A percentile compares a stretch with the other conserved stretches of the same genome.
These are phyloP conservation scores for Condylura cristata DNA, from an alignment of 2,113 vertebrate species.

Conservation along the genomic window DNA sequence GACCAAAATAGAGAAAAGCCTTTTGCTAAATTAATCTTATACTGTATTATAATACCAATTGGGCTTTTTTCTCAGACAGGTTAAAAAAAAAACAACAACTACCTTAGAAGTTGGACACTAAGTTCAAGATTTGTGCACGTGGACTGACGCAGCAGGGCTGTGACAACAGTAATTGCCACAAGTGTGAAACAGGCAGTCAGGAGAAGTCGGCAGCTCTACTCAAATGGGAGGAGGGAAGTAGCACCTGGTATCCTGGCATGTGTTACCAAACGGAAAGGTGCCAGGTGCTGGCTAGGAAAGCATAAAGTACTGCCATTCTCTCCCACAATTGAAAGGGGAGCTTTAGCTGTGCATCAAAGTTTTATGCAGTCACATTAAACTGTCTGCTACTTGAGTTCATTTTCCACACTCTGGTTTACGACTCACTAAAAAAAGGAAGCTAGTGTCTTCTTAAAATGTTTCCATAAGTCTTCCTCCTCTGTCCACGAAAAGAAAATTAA, in stretches of 20 bases:
- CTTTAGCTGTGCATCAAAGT: background rate
- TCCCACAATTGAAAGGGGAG: background rate
- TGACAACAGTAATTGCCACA: background rate
- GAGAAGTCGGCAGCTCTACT: background rate
- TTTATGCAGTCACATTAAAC: constrained; percentile 48
- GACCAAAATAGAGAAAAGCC: constrained; percentile 14
- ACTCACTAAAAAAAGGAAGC: constrained; percentile 49
- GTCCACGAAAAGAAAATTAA: background rate
- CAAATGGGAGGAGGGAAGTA: background rate
- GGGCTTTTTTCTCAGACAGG: background rate
- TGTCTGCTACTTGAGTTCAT: constrained; percentile 49
- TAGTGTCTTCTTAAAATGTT: constrained; percentile 54
- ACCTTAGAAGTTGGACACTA: background rate
- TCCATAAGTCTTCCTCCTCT: background rate
- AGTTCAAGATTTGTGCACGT: background rate
- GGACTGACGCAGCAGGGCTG: background rate
- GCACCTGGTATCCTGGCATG: background rate
- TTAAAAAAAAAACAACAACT: background rate
- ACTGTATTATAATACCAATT: background rate
- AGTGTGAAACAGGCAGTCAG: constrained; percentile 12
- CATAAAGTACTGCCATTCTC: background rate
- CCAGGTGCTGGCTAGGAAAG: background rate
- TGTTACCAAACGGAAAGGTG: background rate
- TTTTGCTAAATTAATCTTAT: constrained; percentile 1
- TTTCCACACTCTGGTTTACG: constrained; percentile 51